Percentiles rank a stretch among this genome's conserved stretches.
These are phyloP conservation scores for Polyploca ridens DNA, from an alignment of 2,888 invertebrate genomes.

Conservation along the genomic window DNA sequence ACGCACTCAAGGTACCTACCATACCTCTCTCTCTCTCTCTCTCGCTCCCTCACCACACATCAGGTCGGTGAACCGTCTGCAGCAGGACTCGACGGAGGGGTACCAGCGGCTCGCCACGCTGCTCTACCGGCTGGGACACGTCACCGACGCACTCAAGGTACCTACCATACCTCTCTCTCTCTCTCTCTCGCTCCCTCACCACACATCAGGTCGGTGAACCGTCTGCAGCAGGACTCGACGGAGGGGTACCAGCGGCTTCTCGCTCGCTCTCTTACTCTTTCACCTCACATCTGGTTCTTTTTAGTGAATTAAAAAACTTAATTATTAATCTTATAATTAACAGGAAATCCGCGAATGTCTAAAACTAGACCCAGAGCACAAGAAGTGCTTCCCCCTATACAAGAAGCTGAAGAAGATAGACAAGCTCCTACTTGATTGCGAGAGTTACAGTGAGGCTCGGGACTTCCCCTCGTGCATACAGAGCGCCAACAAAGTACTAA, in stretches of 20 bases:
- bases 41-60: background rate
- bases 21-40: background rate
- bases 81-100: slow-evolving; percentile 96
- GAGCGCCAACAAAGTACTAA: slow-evolving; percentile 87
- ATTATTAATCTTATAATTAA: background rate
- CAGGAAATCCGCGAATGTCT: slow-evolving; percentile 97
- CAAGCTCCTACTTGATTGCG: slow-evolving; percentile 89
- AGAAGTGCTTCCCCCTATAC: slow-evolving; percentile 97
- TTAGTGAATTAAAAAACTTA: too few species aligned
- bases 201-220: slow-evolving; percentile 87
- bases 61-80: slow-evolving; percentile 92
- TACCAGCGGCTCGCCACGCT: background rate
- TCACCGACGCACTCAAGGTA: slow-evolving; percentile 94
- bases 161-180: background rate
- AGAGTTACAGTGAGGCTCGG: slow-evolving; percentile 84
- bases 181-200: background rate
- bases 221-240: slow-evolving; percentile 96
- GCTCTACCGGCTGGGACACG: slow-evolving; percentile 90
- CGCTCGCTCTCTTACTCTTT: too few species aligned
- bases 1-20: slow-evolving; percentile 89
- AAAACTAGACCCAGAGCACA: slow-evolving; percentile 98
- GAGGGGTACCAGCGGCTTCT: slow-evolving; percentile 77
- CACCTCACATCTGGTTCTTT: slow-evolving; percentile 37
- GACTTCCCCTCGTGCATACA: slow-evolving; percentile 88
- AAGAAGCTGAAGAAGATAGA: slow-evolving; percentile 97